Base-by-base conservation (phyloP, 2,888 invertebrate genomes). In the Scaptomyza polygonia region DNA sequence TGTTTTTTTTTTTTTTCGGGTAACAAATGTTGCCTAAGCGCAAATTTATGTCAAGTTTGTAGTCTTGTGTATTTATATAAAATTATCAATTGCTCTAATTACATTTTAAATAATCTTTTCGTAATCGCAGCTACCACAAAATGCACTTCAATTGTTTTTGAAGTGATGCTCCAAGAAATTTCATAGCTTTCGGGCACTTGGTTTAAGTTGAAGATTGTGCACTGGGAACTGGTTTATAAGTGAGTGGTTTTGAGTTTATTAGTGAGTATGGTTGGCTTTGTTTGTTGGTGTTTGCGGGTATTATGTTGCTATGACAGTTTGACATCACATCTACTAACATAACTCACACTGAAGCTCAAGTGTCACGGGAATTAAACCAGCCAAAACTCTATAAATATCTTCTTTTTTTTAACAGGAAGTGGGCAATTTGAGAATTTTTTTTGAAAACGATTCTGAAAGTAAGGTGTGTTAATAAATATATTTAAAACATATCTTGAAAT, bases 231-330 rank as follows among this genome's bases (percentile, higher is more conserved):
- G 39, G 32, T 43, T 16, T 16, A 44, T 34, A 12, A n/a, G n/a
- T n/a, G n/a, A n/a, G n/a, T n/a, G n/a, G n/a, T n/a, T 18, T 34
- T n/a, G n/a, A 34, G n/a, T 29, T 25, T 21, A 27, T 36, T n/a
- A 34, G 12, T 18, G 12, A 25, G 36, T 58, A 49, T 30, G 21
- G 39, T 39, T 47, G 27, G 39, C 7, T n/a, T 56, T 59, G 69
- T 57, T 36, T 63, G 29, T 55, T 56, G 52, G 71, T 70, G 79
- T 62, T 68, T 58, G 49, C 67, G 84, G 80, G 84, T 81, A 81
- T 86, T 86, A 83, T 86, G 77, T 83, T 79, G 80, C 76, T 83
- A 72, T 80, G 87, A 74, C 85, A 69, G 64, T 74, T 86, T 84
- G 87, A 77, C 73, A 81, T 77, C 67, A 65, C 54, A 54, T 49